A percentile compares a stretch with the other conserved stretches of the same genome.
Conservation (phyloP, 2,888 invertebrate genomes). For the Alloplasta piceator region DNA sequence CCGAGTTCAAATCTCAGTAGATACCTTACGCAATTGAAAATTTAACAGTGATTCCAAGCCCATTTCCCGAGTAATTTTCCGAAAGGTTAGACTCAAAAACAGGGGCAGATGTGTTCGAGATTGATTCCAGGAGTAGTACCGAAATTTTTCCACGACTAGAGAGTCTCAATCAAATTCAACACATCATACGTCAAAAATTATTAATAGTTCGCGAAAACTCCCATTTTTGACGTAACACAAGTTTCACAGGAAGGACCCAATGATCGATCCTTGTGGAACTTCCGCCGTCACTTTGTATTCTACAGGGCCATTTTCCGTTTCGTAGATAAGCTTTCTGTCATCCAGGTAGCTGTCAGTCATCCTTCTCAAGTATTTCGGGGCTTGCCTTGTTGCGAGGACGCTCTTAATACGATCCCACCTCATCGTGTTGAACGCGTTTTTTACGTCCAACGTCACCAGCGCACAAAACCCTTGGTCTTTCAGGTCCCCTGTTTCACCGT, state of each 20-base stretch:
- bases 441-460: conserved; percentile 34
- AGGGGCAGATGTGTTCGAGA: too few relatives aligned
- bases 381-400: not conserved
- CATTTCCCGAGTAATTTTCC: too few relatives aligned
- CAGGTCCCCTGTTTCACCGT: conserved; percentile 23
- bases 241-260: conserved; percentile 47
- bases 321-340: conserved; percentile 31
- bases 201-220: too few relatives aligned
- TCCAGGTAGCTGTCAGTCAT: conserved; percentile 26
- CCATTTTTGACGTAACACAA: too few relatives aligned
- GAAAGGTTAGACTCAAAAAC: too few relatives aligned
- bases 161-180: too few relatives aligned
- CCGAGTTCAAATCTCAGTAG: too few relatives aligned
- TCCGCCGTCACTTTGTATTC: conserved; percentile 35
- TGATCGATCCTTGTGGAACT: conserved; percentile 36
- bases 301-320: conserved; percentile 13
- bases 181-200: too few relatives aligned
- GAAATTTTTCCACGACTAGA: too few relatives aligned
- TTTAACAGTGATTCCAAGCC: too few relatives aligned
- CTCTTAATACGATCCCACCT: conserved; percentile 19
- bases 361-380: conserved; percentile 2
- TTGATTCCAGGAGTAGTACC: too few relatives aligned
- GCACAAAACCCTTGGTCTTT: conserved; percentile 37
- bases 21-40: too few relatives aligned
- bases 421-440: conserved; percentile 39